Conservation (phyloP, 1,140 invertebrate species). For the Leptopilina boulardi region DNA sequence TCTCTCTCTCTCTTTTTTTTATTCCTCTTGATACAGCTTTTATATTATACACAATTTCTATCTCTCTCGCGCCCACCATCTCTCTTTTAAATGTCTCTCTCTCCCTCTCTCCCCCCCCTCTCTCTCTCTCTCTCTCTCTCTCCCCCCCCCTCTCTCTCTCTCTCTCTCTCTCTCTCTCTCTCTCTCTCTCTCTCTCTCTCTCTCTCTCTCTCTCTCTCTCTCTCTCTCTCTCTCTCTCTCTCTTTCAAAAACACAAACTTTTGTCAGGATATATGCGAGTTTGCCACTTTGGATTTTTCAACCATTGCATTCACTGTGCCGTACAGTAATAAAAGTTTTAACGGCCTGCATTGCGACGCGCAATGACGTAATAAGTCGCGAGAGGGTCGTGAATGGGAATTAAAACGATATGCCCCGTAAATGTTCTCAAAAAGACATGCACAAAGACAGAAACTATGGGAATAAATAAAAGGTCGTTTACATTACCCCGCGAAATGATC, state of each 20-base stretch:
- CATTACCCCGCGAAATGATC: conserved; percentile 34
- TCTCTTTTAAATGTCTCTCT: no score
- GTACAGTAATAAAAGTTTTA: conserved; percentile 24
- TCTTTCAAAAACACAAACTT: conserved; percentile 39
- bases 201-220: neutral
- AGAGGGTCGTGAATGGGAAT: conserved; percentile 30
- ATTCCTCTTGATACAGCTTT: conserved; percentile 57
- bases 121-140: conserved; percentile 36
- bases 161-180: conserved; percentile 49
- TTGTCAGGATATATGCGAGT: conserved; percentile 32
- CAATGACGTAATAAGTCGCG: neutral
- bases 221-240: conserved; percentile 44
- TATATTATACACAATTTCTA: no score
- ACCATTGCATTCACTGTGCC: neutral
- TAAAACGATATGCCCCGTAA: conserved; percentile 19
- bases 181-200: neutral
- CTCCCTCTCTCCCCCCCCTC: no score
- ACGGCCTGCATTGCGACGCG: conserved; percentile 26
- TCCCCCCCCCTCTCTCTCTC: conserved; percentile 33
- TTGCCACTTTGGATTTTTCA: conserved; percentile 1
- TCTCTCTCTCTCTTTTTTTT: conserved; percentile 42
- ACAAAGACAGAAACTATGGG: neutral
- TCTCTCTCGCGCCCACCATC: no score
- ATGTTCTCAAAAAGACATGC: conserved; percentile 17
- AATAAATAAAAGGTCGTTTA: conserved; percentile 25